Evolutionary conservation across 2,113 vertebrate species (phyloP), one percentile per base, ranked within the genome.

Genomic region (Gambusia holbrooki): DNA sequence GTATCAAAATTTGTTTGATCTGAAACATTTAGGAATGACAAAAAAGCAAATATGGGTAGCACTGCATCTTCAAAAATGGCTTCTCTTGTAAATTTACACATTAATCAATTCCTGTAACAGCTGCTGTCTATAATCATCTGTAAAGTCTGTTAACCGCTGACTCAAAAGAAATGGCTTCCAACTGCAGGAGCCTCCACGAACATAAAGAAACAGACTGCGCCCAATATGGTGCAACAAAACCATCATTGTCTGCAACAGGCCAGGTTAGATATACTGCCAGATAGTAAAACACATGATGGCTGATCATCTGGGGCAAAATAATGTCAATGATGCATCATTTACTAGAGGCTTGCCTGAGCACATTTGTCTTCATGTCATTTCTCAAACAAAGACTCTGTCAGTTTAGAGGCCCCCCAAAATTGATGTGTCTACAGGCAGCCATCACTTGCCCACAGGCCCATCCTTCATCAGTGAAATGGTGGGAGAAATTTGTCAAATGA

Each of bases 401-500:
- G 82, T 90, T 82, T 85, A 76, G 67, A 69, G 74, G 78, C 62
- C 45, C 71, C n/a, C 25, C n/a, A 69, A 69, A 86, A 88, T 84
- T 74, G 74, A 88, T 87, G 82, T 40, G 60, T 80, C 78, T 79
- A 75, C 76, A 81, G 71, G 86, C 70, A 79, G 87, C 69, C 77
- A 60, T 87, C 81, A 80, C 68, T 84, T 79, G 77, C 86, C 82
- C 75, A 54, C 62, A 79, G 83, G 78, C 71, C 77, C 69, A 66
- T 89, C 83, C 65, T 79, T 93, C 90, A 90, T 88, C 86, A 85
- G 88, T 85, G 84, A 77, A 83, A 83, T 89, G 85, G 88, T 80
- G 79, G 77, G 82, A 88, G 85, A 75, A 84, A 90, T 90, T 82
- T 85, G 87, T 92, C 90, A 91, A 88, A 90, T 42, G 66, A 62